Percentiles rank a stretch among this genome's conserved stretches.
phyloP scores from a whole-genome alignment of 2,888 invertebrate species.

The Capitulum mitella region DNA sequence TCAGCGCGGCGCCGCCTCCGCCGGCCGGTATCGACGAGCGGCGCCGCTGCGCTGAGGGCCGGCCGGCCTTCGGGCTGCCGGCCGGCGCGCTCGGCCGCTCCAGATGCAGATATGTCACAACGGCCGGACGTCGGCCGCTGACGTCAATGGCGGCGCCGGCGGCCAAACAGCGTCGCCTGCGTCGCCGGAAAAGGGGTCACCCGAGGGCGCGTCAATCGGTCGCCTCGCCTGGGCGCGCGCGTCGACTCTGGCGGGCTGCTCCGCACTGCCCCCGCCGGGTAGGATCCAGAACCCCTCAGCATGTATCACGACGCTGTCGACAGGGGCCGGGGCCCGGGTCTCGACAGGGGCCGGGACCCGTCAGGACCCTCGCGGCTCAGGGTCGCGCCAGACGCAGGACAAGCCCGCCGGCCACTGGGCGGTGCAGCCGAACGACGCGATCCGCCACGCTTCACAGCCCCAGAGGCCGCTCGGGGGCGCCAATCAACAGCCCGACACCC shows the following conservation, averaged over 20 bases:
- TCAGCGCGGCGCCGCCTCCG: conserved; percentile 4
- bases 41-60: conserved; percentile 8
- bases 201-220: background rate
- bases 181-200: background rate
- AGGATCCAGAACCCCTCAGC: background rate
- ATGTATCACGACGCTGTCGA: background rate
- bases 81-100: background rate
- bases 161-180: background rate
- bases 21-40: background rate
- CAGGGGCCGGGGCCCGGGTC: too few relatives aligned
- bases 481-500: too few relatives aligned
- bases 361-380: too few relatives aligned
- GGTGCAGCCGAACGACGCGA: background rate
- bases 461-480: too few relatives aligned
- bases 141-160: background rate
- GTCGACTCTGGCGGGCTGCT: too few relatives aligned
- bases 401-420: background rate
- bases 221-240: background rate
- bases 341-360: too few relatives aligned
- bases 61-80: background rate
- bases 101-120: background rate
- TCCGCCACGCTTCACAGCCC: background rate
- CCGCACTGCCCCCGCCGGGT: too few relatives aligned
- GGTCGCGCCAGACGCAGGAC: too few relatives aligned
- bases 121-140: background rate